Conservation (phyloP, 2,888 invertebrate genomes). For the Keiferia lycopersicella region DNA sequence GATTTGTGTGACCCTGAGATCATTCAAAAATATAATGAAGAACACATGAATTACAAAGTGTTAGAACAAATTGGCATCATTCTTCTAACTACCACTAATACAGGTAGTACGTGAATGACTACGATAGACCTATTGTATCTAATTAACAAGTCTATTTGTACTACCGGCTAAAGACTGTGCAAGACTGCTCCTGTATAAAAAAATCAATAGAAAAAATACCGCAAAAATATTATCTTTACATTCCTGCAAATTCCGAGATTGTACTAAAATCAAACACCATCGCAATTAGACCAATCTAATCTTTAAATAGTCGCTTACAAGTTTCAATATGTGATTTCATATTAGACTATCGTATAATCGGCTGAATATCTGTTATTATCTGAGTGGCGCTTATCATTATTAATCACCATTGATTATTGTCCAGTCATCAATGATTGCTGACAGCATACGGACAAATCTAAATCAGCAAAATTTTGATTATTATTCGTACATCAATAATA, state of each 20-base stretch:
- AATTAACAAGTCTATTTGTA: conserved; percentile 6
- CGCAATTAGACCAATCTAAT: conserved; percentile 3
- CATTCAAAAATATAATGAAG: neutral
- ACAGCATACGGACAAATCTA: conserved; percentile 7
- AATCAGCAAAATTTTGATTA: neutral
- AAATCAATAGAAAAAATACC: neutral
- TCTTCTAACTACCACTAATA: neutral
- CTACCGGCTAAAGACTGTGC: neutral
- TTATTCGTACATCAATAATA: neutral
- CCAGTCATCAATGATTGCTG: conserved; percentile 41
- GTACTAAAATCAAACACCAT: conserved; percentile 19
- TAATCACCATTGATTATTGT: conserved; percentile 42
- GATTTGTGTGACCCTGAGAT: neutral
- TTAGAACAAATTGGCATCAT: neutral
- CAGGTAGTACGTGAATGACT: neutral
- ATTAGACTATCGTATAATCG: conserved; percentile 39
- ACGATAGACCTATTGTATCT: neutral
- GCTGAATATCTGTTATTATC: conserved; percentile 59
- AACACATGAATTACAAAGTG: neutral
- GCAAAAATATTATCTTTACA: neutral
- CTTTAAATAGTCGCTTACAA: conserved; percentile 22
- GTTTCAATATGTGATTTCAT: conserved; percentile 42
- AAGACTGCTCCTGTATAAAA: neutral
- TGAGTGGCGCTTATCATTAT: conserved; percentile 64
- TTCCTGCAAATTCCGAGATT: conserved; percentile 26